phyloP scores from a whole-genome alignment of 2,113 vertebrate genomes.

The Etia nguti region DNA sequence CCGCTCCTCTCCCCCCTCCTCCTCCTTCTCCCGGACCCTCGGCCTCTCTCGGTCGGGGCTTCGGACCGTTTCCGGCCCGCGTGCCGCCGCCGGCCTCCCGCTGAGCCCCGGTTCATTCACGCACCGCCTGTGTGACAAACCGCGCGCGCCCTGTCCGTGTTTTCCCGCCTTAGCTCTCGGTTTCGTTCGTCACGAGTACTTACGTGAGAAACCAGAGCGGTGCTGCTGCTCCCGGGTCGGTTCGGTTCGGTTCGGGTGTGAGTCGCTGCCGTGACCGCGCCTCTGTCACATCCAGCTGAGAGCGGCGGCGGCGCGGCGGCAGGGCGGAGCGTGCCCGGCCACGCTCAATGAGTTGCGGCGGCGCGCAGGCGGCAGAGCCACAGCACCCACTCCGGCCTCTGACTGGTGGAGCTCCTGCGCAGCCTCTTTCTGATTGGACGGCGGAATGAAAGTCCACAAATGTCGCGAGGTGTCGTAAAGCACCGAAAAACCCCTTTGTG shows the following conservation, averaged over 20 bases:
- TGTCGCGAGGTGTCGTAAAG: conserved; percentile 40
- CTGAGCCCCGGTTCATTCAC: neutral
- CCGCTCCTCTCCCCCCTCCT: neutral
- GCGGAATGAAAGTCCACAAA: neutral
- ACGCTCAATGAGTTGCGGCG: neutral
- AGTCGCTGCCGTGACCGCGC: conserved; percentile 31
- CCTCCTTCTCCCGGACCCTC: neutral
- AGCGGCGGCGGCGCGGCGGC: conserved; percentile 15
- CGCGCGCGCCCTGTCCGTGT: neutral
- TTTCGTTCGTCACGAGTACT: neutral
- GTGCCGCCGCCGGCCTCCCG: neutral
- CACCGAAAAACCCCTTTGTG: neutral
- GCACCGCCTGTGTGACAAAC: neutral
- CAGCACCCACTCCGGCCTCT: neutral
- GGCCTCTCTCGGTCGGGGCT: neutral
- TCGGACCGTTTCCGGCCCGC: neutral
- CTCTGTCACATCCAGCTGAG: conserved; percentile 58
- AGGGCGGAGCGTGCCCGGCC: neutral
- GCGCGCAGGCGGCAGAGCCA: neutral
- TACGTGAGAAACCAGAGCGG: neutral
- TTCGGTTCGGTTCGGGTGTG: neutral
- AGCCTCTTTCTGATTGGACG: conserved; percentile 40
- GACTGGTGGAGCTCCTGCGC: conserved; percentile 36
- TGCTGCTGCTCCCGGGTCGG: neutral
- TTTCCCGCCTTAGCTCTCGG: neutral